Evolutionary conservation across 1,140 invertebrate species (phyloP).

Genomic region (Gerris buenoi): DNA sequence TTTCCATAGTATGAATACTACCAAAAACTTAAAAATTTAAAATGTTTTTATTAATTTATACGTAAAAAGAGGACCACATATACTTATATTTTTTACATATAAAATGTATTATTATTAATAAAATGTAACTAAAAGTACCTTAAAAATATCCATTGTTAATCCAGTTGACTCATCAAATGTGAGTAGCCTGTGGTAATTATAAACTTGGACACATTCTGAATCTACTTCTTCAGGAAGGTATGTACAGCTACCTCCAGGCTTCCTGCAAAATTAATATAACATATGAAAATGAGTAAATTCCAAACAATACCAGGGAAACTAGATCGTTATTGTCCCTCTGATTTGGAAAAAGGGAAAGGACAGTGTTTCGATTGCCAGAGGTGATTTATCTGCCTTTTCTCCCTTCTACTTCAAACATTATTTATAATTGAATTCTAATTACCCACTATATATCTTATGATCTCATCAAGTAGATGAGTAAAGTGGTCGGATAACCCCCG

Average conservation of each 20-base stretch:
- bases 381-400: no score
- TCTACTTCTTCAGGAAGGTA: constrained; percentile 65
- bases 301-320: not conserved
- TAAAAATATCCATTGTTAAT: constrained; percentile 74
- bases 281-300: not conserved
- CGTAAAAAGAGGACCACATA: not conserved
- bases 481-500: no score
- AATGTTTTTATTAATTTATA: not conserved
- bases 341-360: not conserved
- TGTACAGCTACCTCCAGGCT: constrained; percentile 53
- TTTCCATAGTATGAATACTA: not conserved
- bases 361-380: no score
- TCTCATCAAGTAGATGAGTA: no score
- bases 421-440: no score
- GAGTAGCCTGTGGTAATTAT: constrained; percentile 70
- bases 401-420: no score
- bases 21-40: not conserved
- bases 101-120: no score
- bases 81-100: not conserved
- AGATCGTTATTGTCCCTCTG: no score
- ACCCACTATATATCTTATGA: no score
- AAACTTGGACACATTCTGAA: constrained; percentile 67
- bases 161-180: constrained; percentile 69
- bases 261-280: constrained; percentile 40
- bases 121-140: no score